These are phyloP conservation scores for Misgurnus mizolepis DNA, from an alignment of 2,113 vertebrate genomes.

Conservation along the genomic window DNA sequence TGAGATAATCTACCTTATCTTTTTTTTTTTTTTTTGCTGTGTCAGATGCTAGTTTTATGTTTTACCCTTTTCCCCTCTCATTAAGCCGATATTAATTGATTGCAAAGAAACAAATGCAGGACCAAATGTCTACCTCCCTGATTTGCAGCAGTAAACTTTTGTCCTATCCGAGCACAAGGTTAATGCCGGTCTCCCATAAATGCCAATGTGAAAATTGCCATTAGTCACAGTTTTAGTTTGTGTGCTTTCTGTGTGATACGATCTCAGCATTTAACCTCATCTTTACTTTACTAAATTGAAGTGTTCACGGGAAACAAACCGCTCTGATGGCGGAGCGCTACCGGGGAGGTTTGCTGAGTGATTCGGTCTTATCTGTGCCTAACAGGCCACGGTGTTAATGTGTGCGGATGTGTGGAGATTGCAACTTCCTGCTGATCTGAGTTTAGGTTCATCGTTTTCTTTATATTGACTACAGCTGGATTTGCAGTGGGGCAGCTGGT, in stretches of 20 bases:
- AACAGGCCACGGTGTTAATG: constrained; percentile 37
- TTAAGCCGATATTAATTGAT: no score
- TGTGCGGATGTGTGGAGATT: constrained; percentile 1
- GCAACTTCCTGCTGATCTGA: constrained; percentile 26
- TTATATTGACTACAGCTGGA: constrained; percentile 19
- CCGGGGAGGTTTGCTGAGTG: constrained; percentile 18
- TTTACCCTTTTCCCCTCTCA: no score
- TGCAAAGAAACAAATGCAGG: no score
- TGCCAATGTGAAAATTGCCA: constrained; percentile 19
- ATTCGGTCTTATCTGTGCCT: constrained; percentile 41
- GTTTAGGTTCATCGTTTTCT: constrained; percentile 18
- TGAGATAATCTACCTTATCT: no score
- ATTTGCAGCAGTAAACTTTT: not conserved
- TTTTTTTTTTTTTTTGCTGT: no score
- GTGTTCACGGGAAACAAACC: constrained; percentile 31
- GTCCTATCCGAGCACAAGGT: not conserved
- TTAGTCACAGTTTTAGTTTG: constrained; percentile 22
- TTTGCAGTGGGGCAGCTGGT: constrained; percentile 14
- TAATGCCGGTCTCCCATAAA: constrained; percentile 12
- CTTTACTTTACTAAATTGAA: constrained; percentile 49
- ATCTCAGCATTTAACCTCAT: constrained; percentile 29
- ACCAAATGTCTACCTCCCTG: not conserved
- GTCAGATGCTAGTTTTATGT: no score
- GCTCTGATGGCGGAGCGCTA: not conserved
- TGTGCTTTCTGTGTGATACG: constrained; percentile 33